Evolutionary conservation across 2,888 invertebrate genomes (phyloP).

Genomic region (Apocheima hispidaria): DNA sequence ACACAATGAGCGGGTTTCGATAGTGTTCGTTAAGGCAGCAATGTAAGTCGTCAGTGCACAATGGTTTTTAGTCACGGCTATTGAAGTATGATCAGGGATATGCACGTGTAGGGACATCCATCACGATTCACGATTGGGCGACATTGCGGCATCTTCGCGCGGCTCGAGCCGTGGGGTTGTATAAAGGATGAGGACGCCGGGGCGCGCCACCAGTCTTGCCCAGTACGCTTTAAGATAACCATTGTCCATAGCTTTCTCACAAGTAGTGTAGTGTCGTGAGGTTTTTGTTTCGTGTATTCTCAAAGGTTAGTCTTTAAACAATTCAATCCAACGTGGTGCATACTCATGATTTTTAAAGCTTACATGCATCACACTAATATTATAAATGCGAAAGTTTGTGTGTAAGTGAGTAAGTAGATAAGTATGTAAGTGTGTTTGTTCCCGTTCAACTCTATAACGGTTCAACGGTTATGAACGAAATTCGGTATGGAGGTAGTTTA

Average conservation of each 20-base stretch:
- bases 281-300: conserved; percentile 60
- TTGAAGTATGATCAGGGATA: conserved; percentile 54
- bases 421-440: too few relatives aligned
- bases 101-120: conserved; percentile 59
- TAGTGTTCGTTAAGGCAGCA: conserved; percentile 44
- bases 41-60: conserved; percentile 42
- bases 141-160: conserved; percentile 72
- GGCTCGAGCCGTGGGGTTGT: conserved; percentile 71
- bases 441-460: too few relatives aligned
- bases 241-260: conserved; percentile 63
- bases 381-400: too few relatives aligned
- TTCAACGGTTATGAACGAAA: too few relatives aligned
- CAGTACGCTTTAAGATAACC: conserved; percentile 62
- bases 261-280: conserved; percentile 69
- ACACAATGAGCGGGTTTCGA: conserved; percentile 35
- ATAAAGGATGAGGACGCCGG: conserved; percentile 69
- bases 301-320: conserved; percentile 69
- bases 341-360: too few relatives aligned
- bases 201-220: conserved; percentile 75
- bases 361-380: too few relatives aligned
- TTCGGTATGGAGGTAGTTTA: too few relatives aligned
- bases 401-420: too few relatives aligned
- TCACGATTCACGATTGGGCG: conserved; percentile 71
- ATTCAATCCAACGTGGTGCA: too few relatives aligned
- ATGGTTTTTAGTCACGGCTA: conserved; percentile 59